Base-by-base conservation (phyloP, 2,113 vertebrate species). In the Castor canadensis region DNA sequence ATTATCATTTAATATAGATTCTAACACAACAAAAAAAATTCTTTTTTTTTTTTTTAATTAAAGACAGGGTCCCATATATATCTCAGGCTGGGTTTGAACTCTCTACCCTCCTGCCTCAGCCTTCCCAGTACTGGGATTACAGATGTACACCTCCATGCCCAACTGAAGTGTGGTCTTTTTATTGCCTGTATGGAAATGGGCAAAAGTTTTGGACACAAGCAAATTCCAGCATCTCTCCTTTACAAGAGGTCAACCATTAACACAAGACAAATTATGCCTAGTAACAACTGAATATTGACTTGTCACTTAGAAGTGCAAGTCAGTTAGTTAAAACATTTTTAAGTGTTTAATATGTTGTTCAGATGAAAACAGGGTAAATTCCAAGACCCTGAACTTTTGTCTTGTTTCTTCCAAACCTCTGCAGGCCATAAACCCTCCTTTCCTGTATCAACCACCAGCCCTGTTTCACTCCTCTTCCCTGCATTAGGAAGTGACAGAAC, bases 121-220 rank as follows among this genome's bases (percentile, higher is more conserved):
- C 10, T 40, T 38, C 20, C 20, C n/a, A 40, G 17, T 40, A 22
- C 16, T 24, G n/a, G 20, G 67, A 40, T 20, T 40, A 7, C n/a
- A 40, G 67, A 9, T 9, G 26, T 62, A 26, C 26, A 24, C 19
- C 7, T 28, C 60, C 60, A 62, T 9, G 26, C 24, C 60, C 30
- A 9, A 30, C 26, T 9, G 3, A 62, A 30, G 60, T 62, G 60
- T 62, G 43, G 30, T 49, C 35, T 76, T 85, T 93, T 85, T 69
- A 87, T 30, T 52, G 56, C 19, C 45, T 96, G 24, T 56, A 77
- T 20, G 71, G 76, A 95, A 91, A 91, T 71, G n/a, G 64, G 45
- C 58, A 72, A 76, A 8, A 17, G 77, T 90, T 62, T 90, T 71
- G 40, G 38, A 77, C 5, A 49, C 60, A 91, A 82, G 54, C 90